These are phyloP conservation scores for Drosophila insularis DNA, from an alignment of 1,140 invertebrate genomes.

Conservation along the genomic window DNA sequence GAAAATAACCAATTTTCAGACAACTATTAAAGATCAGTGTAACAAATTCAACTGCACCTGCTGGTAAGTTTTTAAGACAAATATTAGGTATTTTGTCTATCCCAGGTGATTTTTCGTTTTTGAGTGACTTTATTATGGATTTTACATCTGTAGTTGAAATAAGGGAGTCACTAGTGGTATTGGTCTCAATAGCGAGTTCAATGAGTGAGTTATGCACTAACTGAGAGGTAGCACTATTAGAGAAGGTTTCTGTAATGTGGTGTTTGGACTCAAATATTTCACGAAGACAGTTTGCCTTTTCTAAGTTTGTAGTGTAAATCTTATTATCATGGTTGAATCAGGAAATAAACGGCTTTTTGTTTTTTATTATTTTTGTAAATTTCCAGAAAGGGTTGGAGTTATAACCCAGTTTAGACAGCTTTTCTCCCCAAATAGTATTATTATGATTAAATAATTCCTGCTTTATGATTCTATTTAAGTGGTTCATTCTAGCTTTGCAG, in stretches of 20 bases:
- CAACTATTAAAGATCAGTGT: neutral
- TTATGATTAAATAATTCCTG: too few relatives aligned
- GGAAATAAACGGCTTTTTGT: too few relatives aligned
- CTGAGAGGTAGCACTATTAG: neutral
- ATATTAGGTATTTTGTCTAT: neutral
- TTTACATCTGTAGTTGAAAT: neutral
- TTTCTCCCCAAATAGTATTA: too few relatives aligned
- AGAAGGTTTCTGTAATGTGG: neutral
- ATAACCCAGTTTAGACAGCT: too few relatives aligned
- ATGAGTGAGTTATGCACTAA: neutral
- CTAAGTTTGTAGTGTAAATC: too few relatives aligned
- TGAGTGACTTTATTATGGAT: neutral
- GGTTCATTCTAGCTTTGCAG: too few relatives aligned
- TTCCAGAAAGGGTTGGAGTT: neutral
- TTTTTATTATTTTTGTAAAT: too few relatives aligned
- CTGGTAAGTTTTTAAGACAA: neutral
- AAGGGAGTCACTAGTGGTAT: neutral
- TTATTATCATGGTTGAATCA: too few relatives aligned
- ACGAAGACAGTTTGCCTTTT: too few relatives aligned
- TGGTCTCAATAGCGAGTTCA: neutral
- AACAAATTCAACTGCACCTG: neutral
- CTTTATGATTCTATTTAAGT: too few relatives aligned
- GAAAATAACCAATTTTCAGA: neutral
- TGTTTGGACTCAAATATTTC: too few relatives aligned
- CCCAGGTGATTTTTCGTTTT: neutral